Conservation (phyloP, 2,113 vertebrate genomes). For the Calyptomena viridis region DNA sequence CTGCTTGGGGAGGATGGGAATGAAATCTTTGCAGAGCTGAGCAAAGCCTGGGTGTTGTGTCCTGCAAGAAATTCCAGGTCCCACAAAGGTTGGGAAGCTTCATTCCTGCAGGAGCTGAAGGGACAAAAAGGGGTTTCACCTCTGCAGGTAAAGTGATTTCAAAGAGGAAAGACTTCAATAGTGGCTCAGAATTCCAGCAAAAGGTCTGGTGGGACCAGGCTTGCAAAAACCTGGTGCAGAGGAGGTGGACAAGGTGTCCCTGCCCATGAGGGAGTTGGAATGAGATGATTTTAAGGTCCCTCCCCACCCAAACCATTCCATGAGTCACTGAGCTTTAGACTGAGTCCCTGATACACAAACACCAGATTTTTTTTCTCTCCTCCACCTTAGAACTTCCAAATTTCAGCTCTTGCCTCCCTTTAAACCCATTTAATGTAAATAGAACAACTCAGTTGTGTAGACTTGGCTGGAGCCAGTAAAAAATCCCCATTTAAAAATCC, state of each 20-base stretch:
- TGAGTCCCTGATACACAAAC: not conserved
- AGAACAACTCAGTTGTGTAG: fast-evolving
- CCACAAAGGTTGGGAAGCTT: not conserved
- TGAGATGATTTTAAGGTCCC: not conserved
- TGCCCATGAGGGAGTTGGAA: not conserved
- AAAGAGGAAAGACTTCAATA: not conserved
- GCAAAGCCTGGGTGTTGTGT: not conserved
- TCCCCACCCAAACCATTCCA: not conserved
- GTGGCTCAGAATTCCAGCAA: not conserved
- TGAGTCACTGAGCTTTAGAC: not conserved
- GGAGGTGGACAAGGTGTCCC: not conserved
- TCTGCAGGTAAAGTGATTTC: not conserved
- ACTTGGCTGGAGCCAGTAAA: not conserved
- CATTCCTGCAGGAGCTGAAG: not conserved
- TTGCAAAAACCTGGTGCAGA: not conserved
- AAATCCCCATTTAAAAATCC: not conserved
- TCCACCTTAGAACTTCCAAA: not conserved
- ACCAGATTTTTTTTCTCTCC: not conserved
- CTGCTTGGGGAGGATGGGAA: not conserved
- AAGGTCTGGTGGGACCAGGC: not conserved
- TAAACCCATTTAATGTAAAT: not conserved
- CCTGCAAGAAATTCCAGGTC: not conserved
- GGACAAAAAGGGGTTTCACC: no score
- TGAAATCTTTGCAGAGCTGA: not conserved
- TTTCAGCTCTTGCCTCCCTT: not conserved